These are phyloP conservation scores for Andrena minutula DNA, from an alignment of 2,888 invertebrate species.

Conservation along the genomic window DNA sequence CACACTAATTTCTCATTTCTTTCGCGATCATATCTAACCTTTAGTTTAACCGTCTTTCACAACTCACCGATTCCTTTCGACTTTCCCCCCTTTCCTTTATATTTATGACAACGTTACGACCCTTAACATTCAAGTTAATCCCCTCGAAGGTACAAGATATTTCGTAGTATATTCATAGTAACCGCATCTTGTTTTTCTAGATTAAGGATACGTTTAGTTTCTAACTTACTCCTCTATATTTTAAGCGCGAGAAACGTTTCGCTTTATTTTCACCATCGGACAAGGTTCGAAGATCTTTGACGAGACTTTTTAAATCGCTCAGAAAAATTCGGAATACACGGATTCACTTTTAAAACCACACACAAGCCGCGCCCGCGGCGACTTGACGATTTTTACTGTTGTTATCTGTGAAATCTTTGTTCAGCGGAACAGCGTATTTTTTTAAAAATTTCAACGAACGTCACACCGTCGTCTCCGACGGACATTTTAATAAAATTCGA, in stretches of 20 bases:
- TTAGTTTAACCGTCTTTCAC: slow-evolving; percentile 24
- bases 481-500: slow-evolving; percentile 50
- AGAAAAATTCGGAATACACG: slow-evolving; percentile 25
- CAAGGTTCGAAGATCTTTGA: slow-evolving; percentile 19
- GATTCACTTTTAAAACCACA: slow-evolving; percentile 38
- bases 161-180: slow-evolving; percentile 11
- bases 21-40: slow-evolving; percentile 18
- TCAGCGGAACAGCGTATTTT: slow-evolving; percentile 52
- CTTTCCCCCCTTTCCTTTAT: slow-evolving; percentile 16
- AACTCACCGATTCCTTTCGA: slow-evolving; percentile 18
- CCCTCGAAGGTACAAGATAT: slow-evolving; percentile 12
- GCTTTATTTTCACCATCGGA: slow-evolving; percentile 22
- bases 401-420: slow-evolving; percentile 52
- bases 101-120: slow-evolving; percentile 44
- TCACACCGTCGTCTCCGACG: slow-evolving; percentile 21
- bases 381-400: slow-evolving; percentile 55
- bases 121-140: background rate
- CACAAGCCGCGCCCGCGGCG: slow-evolving; percentile 28
- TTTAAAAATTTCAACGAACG: slow-evolving; percentile 50
- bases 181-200: background rate
- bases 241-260: slow-evolving; percentile 4
- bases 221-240: background rate
- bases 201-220: slow-evolving; percentile 9
- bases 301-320: slow-evolving; percentile 42
- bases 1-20: slow-evolving; percentile 54